Conservation (phyloP, 2,797 vertebrate species). For the Moxostoma hubbsi region DNA sequence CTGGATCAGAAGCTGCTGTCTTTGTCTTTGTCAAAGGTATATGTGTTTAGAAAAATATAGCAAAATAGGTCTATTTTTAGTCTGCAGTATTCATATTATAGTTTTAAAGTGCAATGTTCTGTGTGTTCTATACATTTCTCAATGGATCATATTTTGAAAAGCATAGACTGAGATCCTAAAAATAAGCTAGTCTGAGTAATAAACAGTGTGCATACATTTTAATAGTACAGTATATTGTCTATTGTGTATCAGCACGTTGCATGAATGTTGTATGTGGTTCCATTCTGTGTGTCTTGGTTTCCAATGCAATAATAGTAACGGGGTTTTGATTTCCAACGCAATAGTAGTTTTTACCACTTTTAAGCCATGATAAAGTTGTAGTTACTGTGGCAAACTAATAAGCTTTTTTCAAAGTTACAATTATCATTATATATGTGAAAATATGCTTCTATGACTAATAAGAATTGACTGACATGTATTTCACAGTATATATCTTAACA, state of each 20-base stretch:
- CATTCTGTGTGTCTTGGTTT: slow-evolving; percentile 18
- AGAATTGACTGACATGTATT: neutral
- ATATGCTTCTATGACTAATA: slow-evolving; percentile 6
- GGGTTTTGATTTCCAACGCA: neutral
- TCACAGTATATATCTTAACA: slow-evolving; percentile 8
- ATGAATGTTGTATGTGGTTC: slow-evolving; percentile 6
- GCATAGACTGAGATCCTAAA: slow-evolving; percentile 9
- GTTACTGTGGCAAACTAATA: neutral
- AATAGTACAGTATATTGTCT: slow-evolving; percentile 3
- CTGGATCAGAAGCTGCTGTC: slow-evolving; percentile 26
- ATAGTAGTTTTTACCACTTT: slow-evolving; percentile 13
- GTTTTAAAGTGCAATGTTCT: slow-evolving; percentile 10
- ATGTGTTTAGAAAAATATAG: neutral
- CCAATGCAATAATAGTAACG: slow-evolving; percentile 26
- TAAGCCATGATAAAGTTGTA: neutral
- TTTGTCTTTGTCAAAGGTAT: slow-evolving; percentile 16
- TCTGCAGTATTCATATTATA: slow-evolving; percentile 6
- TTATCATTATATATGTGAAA: slow-evolving; percentile 5
- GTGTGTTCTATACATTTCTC: neutral
- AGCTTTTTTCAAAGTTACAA: slow-evolving; percentile 18
- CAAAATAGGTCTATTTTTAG: slow-evolving; percentile 15
- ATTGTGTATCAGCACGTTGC: neutral
- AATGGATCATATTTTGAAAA: slow-evolving; percentile 16
- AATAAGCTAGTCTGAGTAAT: neutral
- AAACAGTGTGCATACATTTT: neutral